These are phyloP conservation scores for Ianthella basta DNA, from an alignment of 37 sponge, comb jelly and placozoan species.

Conservation along the genomic window DNA sequence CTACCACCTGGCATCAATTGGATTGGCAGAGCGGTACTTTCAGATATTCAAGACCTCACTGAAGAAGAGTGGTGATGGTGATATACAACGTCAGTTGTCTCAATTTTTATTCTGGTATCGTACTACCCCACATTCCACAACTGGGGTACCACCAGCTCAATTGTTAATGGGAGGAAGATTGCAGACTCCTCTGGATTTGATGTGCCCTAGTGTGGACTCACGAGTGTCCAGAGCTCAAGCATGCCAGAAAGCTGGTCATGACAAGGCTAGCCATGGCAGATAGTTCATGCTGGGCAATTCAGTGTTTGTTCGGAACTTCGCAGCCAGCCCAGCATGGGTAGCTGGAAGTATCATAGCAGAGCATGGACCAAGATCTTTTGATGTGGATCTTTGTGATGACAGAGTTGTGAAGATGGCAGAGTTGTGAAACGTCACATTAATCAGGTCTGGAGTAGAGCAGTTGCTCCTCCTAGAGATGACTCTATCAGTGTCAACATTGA, in stretches of 20 bases:
- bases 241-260: neutral
- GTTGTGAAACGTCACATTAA: constrained; percentile 3
- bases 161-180: constrained; percentile 14
- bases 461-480: neutral
- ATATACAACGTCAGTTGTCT: neutral
- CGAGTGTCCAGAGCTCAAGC: neutral
- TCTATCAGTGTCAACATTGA: neutral
- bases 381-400: constrained; percentile 6
- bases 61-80: constrained; percentile 1
- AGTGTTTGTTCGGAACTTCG: constrained; percentile 1
- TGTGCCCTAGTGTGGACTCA: neutral
- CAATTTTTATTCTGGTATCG: neutral
- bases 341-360: neutral
- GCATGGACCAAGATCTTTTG: constrained; percentile 12
- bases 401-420: neutral
- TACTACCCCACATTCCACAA: neutral
- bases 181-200: constrained; percentile 1
- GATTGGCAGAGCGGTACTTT: constrained; percentile 33
- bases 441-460: neutral
- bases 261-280: neutral
- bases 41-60: constrained; percentile 29
- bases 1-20: constrained; percentile 24
- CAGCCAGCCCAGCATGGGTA: neutral
- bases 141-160: constrained; percentile 17
- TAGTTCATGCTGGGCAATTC: neutral